Evolutionary conservation across 2,888 invertebrate species (phyloP), one percentile per base, ranked within the genome.

Genomic region (Cactoblastis cactorum): DNA sequence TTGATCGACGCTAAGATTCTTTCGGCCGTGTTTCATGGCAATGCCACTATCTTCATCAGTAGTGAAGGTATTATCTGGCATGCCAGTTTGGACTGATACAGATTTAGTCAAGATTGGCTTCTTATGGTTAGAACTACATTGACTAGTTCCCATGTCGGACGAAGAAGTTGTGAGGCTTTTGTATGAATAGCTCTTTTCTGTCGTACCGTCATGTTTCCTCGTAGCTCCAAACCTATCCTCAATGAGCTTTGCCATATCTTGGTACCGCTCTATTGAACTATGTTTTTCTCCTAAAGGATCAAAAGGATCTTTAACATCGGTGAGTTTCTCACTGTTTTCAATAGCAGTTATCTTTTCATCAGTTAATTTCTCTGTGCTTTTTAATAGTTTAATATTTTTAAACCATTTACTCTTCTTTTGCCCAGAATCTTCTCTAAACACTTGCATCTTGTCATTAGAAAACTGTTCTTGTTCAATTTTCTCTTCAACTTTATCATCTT

Each of bases 221-320:
- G 77, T 57, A 41, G 74, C 89, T 1, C 93, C 93, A 56, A 94
- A 93, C 62, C 91, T 90, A 61, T 94, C 93, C 71, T 93, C 93
- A 56, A 94, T 90, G 52, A 94, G 78, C 69, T 93, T 93, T 3
- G 93, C 91, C 93, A 94, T 93, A 60, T 94, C 94, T 69, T 93
- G 93, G 57, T 94, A 94, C 43, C 94, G 84, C 65, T 94, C 93
- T 73, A 94, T 93, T 54, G 93, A 93, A 77, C 92, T 92, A 58
- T 93, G 92, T 67, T 93, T 93, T 53, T 93, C 92, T 49, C 91
- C 91, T 51, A 86, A 82, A 12, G 90, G 90, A 72, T 93, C 93
- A 54, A 93, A 90, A 0, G 91, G 91, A 64, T 91, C 91, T 68
- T 87, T 88, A 0, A 87, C 73, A 50, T 91, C 91, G 63, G 72